Conservation (phyloP, 1,140 invertebrate species). For the Bombus waltoni region DNA sequence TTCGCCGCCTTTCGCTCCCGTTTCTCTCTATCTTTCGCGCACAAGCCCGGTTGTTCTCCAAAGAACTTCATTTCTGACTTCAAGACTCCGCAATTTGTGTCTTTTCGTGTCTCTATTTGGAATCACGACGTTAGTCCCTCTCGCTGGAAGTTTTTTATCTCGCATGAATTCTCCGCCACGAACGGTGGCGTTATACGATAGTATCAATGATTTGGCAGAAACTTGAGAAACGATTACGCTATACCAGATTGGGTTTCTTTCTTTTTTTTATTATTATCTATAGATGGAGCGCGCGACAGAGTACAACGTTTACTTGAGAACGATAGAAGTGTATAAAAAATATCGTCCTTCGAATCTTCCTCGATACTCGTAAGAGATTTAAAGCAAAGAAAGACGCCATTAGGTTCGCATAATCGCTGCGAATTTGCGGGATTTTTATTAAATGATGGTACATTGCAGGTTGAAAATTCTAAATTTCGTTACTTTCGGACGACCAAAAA, state of each 20-base stretch:
- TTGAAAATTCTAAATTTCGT: not conserved
- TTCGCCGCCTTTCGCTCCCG: not conserved
- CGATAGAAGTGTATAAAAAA: too few species aligned
- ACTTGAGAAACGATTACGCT: not conserved
- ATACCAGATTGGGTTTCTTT: not conserved
- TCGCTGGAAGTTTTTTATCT: not conserved
- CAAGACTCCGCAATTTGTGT: slow-evolving; percentile 2
- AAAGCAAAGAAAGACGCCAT: not conserved
- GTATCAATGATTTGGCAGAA: not conserved
- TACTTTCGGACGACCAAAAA: not conserved
- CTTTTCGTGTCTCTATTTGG: not conserved
- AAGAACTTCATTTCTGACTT: slow-evolving; percentile 48
- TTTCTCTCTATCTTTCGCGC: slow-evolving; percentile 4
- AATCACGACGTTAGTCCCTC: not conserved
- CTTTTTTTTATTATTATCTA: too few species aligned
- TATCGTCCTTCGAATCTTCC: not conserved
- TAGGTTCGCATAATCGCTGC: too few species aligned
- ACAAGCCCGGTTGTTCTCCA: slow-evolving; percentile 8
- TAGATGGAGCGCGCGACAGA: too few species aligned
- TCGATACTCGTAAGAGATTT: not conserved
- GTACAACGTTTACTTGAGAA: too few species aligned
- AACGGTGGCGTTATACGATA: not conserved
- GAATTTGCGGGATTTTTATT: too few species aligned
- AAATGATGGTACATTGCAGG: too few species aligned
- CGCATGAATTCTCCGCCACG: not conserved